Evolutionary conservation across 2,113 vertebrate genomes (phyloP).

Genomic region (Xerus inauris): DNA sequence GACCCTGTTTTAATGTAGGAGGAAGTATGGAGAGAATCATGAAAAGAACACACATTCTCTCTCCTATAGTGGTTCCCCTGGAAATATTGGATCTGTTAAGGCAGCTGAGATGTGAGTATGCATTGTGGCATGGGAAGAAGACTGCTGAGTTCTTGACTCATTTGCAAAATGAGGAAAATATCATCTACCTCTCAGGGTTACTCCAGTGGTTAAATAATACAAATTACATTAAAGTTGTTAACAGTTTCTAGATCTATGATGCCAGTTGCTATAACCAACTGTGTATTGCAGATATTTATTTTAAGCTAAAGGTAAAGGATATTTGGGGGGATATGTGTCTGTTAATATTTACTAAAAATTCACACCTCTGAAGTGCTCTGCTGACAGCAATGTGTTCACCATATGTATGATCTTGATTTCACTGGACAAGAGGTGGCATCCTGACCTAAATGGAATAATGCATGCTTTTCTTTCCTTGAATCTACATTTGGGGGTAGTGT

Average conservation of each 20-base stretch:
- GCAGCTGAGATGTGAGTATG: neutral
- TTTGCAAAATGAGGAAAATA: slow-evolving; percentile 29
- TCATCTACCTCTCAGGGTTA: neutral
- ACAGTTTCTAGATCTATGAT: neutral
- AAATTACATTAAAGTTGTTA: slow-evolving; percentile 5
- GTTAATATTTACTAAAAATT: slow-evolving; percentile 22
- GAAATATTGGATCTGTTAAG: neutral
- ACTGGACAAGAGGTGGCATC: neutral
- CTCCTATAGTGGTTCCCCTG: slow-evolving; percentile 7
- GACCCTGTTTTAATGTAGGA: slow-evolving; percentile 60
- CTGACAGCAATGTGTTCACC: neutral
- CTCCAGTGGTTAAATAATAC: neutral
- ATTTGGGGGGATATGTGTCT: neutral
- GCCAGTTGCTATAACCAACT: neutral
- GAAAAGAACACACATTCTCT: neutral
- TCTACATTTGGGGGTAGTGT: neutral
- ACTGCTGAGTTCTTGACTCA: neutral
- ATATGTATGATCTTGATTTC: neutral
- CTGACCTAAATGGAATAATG: neutral
- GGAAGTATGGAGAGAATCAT: slow-evolving; percentile 35
- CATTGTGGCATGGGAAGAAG: neutral
- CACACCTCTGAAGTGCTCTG: neutral
- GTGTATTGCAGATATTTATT: neutral
- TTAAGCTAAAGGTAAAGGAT: neutral
- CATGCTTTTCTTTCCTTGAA: neutral